These are phyloP conservation scores for Verasper variegatus DNA, from an alignment of 2,113 vertebrate species.

Conservation along the genomic window DNA sequence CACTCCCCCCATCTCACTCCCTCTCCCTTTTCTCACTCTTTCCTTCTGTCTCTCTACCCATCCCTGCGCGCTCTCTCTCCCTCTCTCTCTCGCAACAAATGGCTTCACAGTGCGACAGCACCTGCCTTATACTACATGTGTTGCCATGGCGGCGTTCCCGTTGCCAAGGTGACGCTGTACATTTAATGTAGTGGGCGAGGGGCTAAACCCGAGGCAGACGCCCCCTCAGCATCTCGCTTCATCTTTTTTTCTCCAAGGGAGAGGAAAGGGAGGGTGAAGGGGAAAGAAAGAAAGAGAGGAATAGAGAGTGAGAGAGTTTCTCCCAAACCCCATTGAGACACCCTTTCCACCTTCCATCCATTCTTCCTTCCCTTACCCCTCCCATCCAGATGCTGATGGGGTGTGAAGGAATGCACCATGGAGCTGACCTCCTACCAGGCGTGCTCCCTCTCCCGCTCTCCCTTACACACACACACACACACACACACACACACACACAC, in stretches of 20 bases:
- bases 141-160: constrained; percentile 81
- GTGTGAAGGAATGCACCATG: constrained; percentile 87
- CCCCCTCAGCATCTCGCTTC: constrained; percentile 25
- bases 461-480: constrained; percentile 1
- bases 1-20: not conserved
- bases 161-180: constrained; percentile 73
- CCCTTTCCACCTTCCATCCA: constrained; percentile 62
- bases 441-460: not conserved
- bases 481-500: not conserved
- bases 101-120: constrained; percentile 87
- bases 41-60: constrained; percentile 27
- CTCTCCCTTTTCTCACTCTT: constrained; percentile 9
- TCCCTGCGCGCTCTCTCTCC: not conserved
- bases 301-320: constrained; percentile 28
- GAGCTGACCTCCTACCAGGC: constrained; percentile 74
- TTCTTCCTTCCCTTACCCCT: constrained; percentile 27
- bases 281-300: not conserved
- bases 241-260: constrained; percentile 13
- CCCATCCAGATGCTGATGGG: constrained; percentile 84
- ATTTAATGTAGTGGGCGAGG: constrained; percentile 71
- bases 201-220: constrained; percentile 68
- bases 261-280: constrained; percentile 1
- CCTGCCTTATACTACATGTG: constrained; percentile 78
- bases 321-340: constrained; percentile 77
- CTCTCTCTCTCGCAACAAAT: constrained; percentile 79